Percentiles rank a stretch among this genome's conserved stretches.
Conservation (phyloP, 2,888 invertebrate species). For the Melieria omissa region DNA sequence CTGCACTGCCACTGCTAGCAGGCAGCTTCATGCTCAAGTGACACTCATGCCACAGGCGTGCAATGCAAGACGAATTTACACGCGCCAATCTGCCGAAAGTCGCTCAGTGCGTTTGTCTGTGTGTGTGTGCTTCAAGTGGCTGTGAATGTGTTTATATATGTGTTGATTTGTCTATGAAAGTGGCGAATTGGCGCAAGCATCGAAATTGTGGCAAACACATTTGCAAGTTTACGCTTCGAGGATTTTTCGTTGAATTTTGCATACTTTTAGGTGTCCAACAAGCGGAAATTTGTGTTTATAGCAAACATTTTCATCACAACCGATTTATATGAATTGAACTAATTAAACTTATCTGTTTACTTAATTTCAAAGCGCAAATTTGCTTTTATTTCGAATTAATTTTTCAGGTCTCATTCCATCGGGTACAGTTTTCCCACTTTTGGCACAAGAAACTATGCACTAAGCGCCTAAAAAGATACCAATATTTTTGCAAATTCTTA, state of each 20-base stretch:
- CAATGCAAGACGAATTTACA: no score
- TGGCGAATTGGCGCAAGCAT: not conserved
- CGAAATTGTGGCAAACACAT: slow-evolving; percentile 13
- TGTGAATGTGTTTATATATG: slow-evolving; percentile 9
- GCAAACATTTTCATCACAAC: no score
- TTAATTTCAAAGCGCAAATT: no score
- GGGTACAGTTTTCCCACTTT: no score
- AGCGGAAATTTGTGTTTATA: no score
- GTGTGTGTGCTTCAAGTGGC: not conserved
- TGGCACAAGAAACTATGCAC: not conserved
- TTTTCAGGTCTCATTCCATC: no score
- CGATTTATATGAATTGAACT: no score
- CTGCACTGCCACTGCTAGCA: slow-evolving; percentile 1
- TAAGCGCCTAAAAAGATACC: not conserved
- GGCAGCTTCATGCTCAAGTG: slow-evolving; percentile 19
- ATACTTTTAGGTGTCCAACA: no score
- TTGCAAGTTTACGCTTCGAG: slow-evolving; percentile 16
- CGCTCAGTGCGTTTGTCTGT: not conserved
- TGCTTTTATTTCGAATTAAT: no score
- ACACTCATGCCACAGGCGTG: slow-evolving; percentile 15
- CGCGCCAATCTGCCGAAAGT: not conserved
- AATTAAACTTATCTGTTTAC: no score
- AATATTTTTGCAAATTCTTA: not conserved
- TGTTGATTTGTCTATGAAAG: slow-evolving; percentile 20
- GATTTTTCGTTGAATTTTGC: not conserved